These are phyloP conservation scores for Pachyuromys duprasi DNA, from an alignment of 2,797 vertebrate genomes.

Conservation along the genomic window DNA sequence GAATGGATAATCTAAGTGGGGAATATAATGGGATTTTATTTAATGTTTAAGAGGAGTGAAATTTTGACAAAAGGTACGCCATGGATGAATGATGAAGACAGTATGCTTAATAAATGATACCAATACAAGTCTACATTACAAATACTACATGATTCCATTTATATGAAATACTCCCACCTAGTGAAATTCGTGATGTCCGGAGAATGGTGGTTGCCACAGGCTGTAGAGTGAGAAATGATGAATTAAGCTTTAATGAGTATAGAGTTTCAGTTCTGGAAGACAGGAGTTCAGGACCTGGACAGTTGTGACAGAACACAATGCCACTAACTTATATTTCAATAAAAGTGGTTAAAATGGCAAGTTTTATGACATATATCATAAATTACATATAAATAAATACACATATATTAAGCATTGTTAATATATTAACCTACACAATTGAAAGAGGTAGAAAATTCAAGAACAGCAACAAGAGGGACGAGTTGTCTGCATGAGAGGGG, in stretches of 20 bases:
- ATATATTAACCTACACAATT: not conserved
- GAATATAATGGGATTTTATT: not conserved
- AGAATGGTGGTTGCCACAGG: not conserved
- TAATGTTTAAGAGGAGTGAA: not conserved
- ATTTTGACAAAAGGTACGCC: not conserved
- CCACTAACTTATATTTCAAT: not conserved
- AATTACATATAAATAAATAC: not conserved
- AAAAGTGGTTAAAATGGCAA: not conserved
- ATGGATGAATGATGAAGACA: not conserved
- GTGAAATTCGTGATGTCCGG: not conserved
- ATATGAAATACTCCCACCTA: not conserved
- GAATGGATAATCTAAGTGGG: not conserved
- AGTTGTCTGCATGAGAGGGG: not conserved
- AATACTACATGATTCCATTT: not conserved
- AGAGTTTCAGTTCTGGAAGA: not conserved
- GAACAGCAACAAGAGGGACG: not conserved
- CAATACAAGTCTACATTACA: not conserved
- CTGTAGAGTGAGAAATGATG: fast-evolving
- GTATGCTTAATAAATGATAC: not conserved
- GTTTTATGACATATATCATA: not conserved
- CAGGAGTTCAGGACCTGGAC: too few species aligned
- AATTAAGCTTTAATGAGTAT: not conserved
- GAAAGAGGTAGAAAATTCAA: not conserved
- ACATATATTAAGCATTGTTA: not conserved
- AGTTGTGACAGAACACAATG: not conserved